phyloP scores from a whole-genome alignment of 1,140 invertebrate species.

The Ceratosolen fusciceps region DNA sequence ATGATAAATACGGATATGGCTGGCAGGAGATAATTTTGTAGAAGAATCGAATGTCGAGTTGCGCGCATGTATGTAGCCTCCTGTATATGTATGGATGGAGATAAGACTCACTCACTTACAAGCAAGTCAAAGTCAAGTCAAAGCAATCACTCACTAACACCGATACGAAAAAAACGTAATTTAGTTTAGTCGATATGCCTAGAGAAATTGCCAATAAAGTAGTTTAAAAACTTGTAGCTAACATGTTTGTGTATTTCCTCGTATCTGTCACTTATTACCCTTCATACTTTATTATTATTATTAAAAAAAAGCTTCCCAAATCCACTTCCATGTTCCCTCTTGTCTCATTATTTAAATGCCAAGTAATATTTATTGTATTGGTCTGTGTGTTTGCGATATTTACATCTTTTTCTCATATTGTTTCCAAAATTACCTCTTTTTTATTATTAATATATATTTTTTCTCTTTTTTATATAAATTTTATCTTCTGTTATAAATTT shows the following conservation, averaged over 20 bases:
- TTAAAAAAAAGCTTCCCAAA: slow-evolving; percentile 22
- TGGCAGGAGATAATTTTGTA: slow-evolving; percentile 45
- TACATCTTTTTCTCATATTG: slow-evolving; percentile 46
- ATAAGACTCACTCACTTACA: slow-evolving; percentile 51
- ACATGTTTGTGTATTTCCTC: slow-evolving; percentile 52
- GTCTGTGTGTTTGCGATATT: slow-evolving; percentile 52
- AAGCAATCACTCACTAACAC: slow-evolving; percentile 53
- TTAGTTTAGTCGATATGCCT: slow-evolving; percentile 53
- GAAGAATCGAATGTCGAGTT: slow-evolving; percentile 48
- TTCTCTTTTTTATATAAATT: slow-evolving; percentile 11
- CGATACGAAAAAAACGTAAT: slow-evolving; percentile 50
- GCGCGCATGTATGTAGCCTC: slow-evolving; percentile 52
- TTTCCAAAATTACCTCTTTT: background rate
- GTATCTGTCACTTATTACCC: slow-evolving; percentile 51
- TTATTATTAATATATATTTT: slow-evolving; percentile 7
- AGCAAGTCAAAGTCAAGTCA: slow-evolving; percentile 48
- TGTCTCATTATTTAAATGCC: slow-evolving; percentile 32
- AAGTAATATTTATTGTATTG: slow-evolving; percentile 51
- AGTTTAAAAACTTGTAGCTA: slow-evolving; percentile 53
- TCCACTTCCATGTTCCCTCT: background rate
- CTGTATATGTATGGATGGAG: slow-evolving; percentile 49
- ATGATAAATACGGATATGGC: slow-evolving; percentile 46
- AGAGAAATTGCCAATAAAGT: slow-evolving; percentile 53
- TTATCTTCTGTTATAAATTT: slow-evolving; percentile 24
- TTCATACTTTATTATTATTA: slow-evolving; percentile 40